A percentile compares a stretch with the other conserved stretches of the same genome.
Evolutionary conservation across 92 coral and sea anemone species (phyloP).

Genomic region (Muricea muricata): DNA sequence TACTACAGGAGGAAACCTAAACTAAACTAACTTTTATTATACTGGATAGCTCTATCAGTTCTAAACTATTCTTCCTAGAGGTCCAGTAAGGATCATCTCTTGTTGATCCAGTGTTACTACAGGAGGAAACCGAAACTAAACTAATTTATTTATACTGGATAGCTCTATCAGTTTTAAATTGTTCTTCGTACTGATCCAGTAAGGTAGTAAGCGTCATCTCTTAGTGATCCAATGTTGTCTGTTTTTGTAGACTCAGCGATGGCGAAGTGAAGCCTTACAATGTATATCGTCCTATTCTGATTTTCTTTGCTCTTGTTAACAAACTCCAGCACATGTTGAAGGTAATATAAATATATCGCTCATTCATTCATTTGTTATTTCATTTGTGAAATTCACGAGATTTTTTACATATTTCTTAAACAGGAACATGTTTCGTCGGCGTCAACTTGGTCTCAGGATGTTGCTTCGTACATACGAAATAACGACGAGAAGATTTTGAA

Average conservation of each 20-base stretch:
- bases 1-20: too few relatives aligned
- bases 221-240: too few relatives aligned
- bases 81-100: too few relatives aligned
- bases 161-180: too few relatives aligned
- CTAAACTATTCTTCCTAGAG: too few relatives aligned
- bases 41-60: too few relatives aligned
- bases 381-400: neutral
- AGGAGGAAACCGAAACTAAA: too few relatives aligned
- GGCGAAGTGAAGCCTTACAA: constrained; percentile 63
- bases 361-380: neutral
- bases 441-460: constrained; percentile 85
- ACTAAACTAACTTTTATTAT: too few relatives aligned
- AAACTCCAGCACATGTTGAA: constrained; percentile 81
- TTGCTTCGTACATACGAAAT: constrained; percentile 88
- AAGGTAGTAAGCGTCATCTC: too few relatives aligned
- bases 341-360: constrained; percentile 54
- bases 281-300: constrained; percentile 83
- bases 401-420: neutral
- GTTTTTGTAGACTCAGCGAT: constrained; percentile 59
- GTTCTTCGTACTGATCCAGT: neutral
- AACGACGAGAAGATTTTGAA: constrained; percentile 90
- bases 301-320: constrained; percentile 85
- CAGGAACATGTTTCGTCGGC: constrained; percentile 71
- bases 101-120: too few relatives aligned
- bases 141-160: too few relatives aligned